Evolutionary conservation across 2,113 vertebrate species (phyloP), one percentile per base, ranked within the genome.

Genomic region (Pteruthius melanotis): DNA sequence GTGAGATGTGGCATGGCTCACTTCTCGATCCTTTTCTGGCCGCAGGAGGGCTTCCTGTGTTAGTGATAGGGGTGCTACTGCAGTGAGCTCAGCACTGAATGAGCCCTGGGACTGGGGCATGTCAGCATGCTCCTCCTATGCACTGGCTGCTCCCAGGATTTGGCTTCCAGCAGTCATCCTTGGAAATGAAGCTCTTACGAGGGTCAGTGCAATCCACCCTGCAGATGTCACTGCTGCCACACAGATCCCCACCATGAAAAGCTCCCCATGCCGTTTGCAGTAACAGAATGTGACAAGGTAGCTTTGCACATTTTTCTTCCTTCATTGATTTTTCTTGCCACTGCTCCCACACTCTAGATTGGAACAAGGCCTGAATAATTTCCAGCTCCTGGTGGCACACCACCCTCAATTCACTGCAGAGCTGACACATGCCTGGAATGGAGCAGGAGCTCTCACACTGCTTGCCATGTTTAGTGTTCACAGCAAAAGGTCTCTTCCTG

Each of bases 51-150:
- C 19, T 68, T 72, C 37, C 40, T 72, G 59, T 0, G 0, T 30
- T 53, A 26, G 8, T 44, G 72, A 49, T 11, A 17, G 2, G 2
- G 15, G 6, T 31, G 22, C 35, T 23, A 4, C 18, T 1, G 4
- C 14, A 56, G 53, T 14, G 44, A 40, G 8, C 35, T 75, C 5
- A 1, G 47, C 37, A n/a, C 35, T 8, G 35, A 22, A 10, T 1
- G 1, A 16, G 11, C 24, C 15, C n/a, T 11, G 21, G 47, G 8
- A 10, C 17, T 39, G 24, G 8, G 21, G 8, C 16, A 24, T 5
- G 11, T 15, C 42, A 65, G 6, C 30, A 44, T 0, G 0, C 27
- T n/a, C 1, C 1, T 49, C 37, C 30, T 3, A 1, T 1, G 3
- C 22, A 6, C 10, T 2, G 19, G 21, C 47, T 52, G 44, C 3